Evolutionary conservation across 2,797 vertebrate species (phyloP).

Genomic region (Prionace glauca): DNA sequence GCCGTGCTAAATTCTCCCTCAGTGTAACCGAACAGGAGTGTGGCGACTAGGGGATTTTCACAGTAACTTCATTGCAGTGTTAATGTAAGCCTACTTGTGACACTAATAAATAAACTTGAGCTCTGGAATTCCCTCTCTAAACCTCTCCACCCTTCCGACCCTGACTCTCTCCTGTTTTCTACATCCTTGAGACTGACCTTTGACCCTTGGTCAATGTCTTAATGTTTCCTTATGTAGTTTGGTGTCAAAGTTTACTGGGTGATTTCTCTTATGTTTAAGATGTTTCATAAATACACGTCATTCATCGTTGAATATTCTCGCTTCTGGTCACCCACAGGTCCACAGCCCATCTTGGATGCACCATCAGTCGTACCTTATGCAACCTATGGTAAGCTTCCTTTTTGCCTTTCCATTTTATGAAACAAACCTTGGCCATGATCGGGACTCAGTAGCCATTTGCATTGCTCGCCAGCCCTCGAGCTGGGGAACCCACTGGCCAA

Average conservation of each 20-base stretch:
- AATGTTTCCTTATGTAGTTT: neutral
- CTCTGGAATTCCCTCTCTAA: neutral
- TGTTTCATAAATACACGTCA: neutral
- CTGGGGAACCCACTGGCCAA: no score
- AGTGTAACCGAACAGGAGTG: no score
- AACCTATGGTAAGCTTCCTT: slow-evolving; percentile 74
- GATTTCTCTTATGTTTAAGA: neutral
- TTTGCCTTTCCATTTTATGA: neutral
- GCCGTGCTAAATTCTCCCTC: no score
- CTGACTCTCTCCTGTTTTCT: neutral
- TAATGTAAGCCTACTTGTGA: no score
- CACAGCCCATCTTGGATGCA: slow-evolving; percentile 86
- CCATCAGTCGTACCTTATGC: slow-evolving; percentile 89
- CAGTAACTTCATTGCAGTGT: no score
- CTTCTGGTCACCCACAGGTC: slow-evolving; percentile 55
- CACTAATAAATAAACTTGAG: no score
- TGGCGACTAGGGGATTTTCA: no score
- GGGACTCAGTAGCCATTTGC: no score
- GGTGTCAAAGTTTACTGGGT: neutral
- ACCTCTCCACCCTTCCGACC: neutral
- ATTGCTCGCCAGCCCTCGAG: no score
- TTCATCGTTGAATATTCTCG: neutral
- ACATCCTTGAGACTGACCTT: neutral
- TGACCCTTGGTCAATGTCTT: neutral
- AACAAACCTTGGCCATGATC: neutral